A percentile compares a stretch with the other conserved stretches of the same genome.
Evolutionary conservation across 2,888 invertebrate species (phyloP).

Genomic region (Scaptomyza flava): DNA sequence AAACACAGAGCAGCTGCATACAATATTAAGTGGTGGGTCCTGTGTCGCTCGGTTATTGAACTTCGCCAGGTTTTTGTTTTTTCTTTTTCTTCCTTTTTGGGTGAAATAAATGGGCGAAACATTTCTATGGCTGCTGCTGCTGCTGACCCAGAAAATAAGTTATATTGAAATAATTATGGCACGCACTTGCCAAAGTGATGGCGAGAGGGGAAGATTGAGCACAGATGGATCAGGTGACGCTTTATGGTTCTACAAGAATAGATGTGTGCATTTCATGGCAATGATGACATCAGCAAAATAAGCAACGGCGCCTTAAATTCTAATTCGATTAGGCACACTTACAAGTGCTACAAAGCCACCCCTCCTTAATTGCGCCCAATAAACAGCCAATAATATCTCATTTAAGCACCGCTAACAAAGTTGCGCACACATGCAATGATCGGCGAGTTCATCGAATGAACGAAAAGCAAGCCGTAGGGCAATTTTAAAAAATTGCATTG

Average conservation of each 20-base stretch:
- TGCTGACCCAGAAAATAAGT: slow-evolving; percentile 72
- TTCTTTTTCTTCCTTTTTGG: slow-evolving; percentile 4
- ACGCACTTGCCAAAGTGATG: slow-evolving; percentile 10
- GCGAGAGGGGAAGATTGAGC: not conserved
- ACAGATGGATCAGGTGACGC: slow-evolving; percentile 21
- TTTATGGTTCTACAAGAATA: slow-evolving; percentile 23
- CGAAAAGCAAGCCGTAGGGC: too few relatives aligned
- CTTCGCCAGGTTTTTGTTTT: slow-evolving; percentile 21
- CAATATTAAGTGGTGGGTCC: slow-evolving; percentile 12
- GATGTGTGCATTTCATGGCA: slow-evolving; percentile 1
- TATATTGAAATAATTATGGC: slow-evolving; percentile 54
- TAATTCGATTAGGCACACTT: slow-evolving; percentile 73
- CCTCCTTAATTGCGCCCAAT: slow-evolving; percentile 30
- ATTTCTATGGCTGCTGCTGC: slow-evolving; percentile 45
- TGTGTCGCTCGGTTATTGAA: slow-evolving; percentile 60
- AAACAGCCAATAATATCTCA: slow-evolving; percentile 23
- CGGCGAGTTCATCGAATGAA: slow-evolving; percentile 1
- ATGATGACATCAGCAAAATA: slow-evolving; percentile 63
- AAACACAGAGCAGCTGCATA: slow-evolving; percentile 24
- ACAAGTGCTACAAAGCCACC: slow-evolving; percentile 25
- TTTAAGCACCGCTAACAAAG: slow-evolving; percentile 23
- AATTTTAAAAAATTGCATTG: slow-evolving; percentile 14
- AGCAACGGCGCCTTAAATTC: slow-evolving; percentile 34
- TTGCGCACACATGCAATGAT: slow-evolving; percentile 1
- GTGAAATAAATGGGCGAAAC: slow-evolving; percentile 7